These are phyloP conservation scores for Magallana gigas DNA, from an alignment of 1,140 invertebrate genomes.

Conservation along the genomic window DNA sequence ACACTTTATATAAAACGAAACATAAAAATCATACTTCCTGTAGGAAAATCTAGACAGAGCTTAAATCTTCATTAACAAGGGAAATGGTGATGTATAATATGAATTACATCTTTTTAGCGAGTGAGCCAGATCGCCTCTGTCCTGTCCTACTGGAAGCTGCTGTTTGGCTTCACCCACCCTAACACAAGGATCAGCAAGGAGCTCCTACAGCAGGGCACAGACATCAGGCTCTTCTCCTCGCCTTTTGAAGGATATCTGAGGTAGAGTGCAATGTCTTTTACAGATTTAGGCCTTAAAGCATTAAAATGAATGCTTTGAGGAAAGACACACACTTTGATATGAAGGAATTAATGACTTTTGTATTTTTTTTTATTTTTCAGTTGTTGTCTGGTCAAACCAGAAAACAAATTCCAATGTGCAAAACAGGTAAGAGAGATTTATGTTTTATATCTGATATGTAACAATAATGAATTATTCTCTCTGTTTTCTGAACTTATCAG, in stretches of 20 bases:
- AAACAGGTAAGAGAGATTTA: conserved; percentile 56
- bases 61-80: no score
- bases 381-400: conserved; percentile 65
- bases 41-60: no score
- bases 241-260: conserved; percentile 64
- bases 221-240: conserved; percentile 54
- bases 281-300: no score
- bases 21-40: no score
- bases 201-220: conserved; percentile 44
- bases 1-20: no score
- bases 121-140: conserved; percentile 55
- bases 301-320: no score
- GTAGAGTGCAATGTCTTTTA: conserved; percentile 8
- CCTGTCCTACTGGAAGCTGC: conserved; percentile 58
- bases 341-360: no score
- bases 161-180: conserved; percentile 64
- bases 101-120: conserved; percentile 48
- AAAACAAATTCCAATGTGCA: conserved; percentile 63
- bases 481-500: no score
- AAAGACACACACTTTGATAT: no score
- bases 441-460: neutral
- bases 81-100: neutral
- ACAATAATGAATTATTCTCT: no score
- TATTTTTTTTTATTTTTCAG: conserved; percentile 45
- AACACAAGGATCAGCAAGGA: conserved; percentile 56